Evolutionary conservation across 2,797 vertebrate species (phyloP).

Genomic region (Erpetoichthys calabaricus): DNA sequence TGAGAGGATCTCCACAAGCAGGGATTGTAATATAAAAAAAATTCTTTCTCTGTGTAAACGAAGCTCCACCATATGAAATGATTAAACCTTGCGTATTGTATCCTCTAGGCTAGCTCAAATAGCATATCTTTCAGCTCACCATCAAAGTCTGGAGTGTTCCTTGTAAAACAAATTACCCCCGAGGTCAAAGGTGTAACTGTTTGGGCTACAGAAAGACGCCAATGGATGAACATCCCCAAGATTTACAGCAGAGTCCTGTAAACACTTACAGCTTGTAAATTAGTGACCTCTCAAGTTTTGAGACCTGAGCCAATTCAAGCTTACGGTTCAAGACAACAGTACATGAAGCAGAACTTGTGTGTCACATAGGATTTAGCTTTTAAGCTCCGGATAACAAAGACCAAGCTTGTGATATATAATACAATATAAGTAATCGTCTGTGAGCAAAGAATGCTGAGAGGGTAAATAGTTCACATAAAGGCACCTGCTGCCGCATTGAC

Average conservation of each 20-base stretch:
- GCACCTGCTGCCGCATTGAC: slow-evolving; percentile 6
- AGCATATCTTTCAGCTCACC: slow-evolving; percentile 23
- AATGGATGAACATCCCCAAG: slow-evolving; percentile 25
- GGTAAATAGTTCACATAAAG: background rate
- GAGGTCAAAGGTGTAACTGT: slow-evolving; percentile 47
- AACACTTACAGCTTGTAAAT: slow-evolving; percentile 29
- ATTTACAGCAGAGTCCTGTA: slow-evolving; percentile 40
- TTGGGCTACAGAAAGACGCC: slow-evolving; percentile 47
- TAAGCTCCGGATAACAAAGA: slow-evolving; percentile 5
- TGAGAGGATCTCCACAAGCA: no score
- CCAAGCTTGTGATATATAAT: slow-evolving; percentile 6
- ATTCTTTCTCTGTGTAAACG: background rate
- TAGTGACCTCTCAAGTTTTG: slow-evolving; percentile 19
- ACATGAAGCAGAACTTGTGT: slow-evolving; percentile 7
- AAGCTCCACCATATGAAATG: background rate
- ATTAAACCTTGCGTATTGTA: slow-evolving; percentile 1
- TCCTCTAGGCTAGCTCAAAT: slow-evolving; percentile 1
- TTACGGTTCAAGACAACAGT: slow-evolving; percentile 5
- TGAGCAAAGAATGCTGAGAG: background rate
- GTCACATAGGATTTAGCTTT: slow-evolving; percentile 7
- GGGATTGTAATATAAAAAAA: no score
- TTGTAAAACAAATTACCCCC: slow-evolving; percentile 38
- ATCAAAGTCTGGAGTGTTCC: slow-evolving; percentile 37
- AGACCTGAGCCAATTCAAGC: slow-evolving; percentile 9
- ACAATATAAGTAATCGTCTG: background rate